phyloP scores from a whole-genome alignment of 2,113 vertebrate genomes.

The Amia ocellicauda region DNA sequence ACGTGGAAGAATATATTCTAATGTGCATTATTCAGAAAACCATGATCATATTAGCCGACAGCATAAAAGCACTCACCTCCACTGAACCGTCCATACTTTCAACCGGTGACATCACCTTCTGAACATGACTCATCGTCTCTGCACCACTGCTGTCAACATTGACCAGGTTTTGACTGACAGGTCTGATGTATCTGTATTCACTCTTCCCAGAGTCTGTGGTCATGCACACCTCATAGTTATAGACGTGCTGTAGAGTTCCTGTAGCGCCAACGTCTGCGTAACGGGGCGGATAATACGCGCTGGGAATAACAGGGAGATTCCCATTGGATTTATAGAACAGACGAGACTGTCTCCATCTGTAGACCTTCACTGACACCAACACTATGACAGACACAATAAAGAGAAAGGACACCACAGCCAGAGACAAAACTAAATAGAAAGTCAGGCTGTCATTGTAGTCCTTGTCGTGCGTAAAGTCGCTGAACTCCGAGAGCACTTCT shows the following conservation, averaged over 20 bases:
- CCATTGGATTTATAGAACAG: constrained; percentile 32
- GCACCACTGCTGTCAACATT: constrained; percentile 27
- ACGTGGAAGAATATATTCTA: no score
- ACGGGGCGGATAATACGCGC: constrained; percentile 33
- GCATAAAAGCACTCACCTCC: background rate
- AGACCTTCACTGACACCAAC: constrained; percentile 34
- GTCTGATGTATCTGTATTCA: constrained; percentile 39
- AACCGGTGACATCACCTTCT: background rate
- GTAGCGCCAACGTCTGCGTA: constrained; percentile 39
- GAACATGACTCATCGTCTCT: constrained; percentile 21
- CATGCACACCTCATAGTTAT: constrained; percentile 62
- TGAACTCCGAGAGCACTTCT: no score
- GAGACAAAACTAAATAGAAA: no score
- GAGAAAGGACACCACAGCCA: no score
- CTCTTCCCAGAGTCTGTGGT: constrained; percentile 73
- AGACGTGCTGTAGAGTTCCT: constrained; percentile 36
- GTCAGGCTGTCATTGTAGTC: no score
- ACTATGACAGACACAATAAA: no score
- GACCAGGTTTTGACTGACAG: constrained; percentile 32
- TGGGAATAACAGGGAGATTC: constrained; percentile 36
- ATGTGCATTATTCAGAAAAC: no score
- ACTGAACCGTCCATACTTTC: constrained; percentile 9
- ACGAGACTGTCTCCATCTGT: constrained; percentile 70
- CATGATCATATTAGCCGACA: no score
- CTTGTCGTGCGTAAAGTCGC: no score